phyloP scores from a whole-genome alignment of 1,140 invertebrate species.

The Trachymyrmex septentrionalis region DNA sequence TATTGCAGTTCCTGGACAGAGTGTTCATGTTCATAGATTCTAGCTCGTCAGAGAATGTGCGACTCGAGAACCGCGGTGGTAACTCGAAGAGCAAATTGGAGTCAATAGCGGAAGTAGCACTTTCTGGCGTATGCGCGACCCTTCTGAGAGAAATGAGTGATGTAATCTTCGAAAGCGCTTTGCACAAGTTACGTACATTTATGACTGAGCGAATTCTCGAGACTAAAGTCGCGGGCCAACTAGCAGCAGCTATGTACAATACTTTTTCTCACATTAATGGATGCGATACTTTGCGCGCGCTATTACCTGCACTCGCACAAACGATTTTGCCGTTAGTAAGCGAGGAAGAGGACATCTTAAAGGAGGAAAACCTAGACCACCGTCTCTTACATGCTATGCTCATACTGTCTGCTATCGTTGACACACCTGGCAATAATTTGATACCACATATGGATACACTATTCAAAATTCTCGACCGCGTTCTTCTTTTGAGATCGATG shows the following conservation, averaged over 20 bases:
- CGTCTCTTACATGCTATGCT: constrained; percentile 93
- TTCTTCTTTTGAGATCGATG: constrained; percentile 88
- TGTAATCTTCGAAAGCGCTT: constrained; percentile 88
- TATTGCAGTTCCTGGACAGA: constrained; percentile 94
- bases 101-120: constrained; percentile 86
- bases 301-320: constrained; percentile 91
- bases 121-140: constrained; percentile 87
- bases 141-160: constrained; percentile 87
- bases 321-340: constrained; percentile 87
- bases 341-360: constrained; percentile 87
- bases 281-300: constrained; percentile 89
- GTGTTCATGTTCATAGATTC: constrained; percentile 92
- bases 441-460: constrained; percentile 89
- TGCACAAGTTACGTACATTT: constrained; percentile 92
- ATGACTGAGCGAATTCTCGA: constrained; percentile 92
- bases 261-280: constrained; percentile 90
- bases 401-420: constrained; percentile 91
- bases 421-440: constrained; percentile 88
- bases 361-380: constrained; percentile 92
- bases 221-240: constrained; percentile 92
- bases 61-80: constrained; percentile 88
- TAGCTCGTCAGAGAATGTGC: constrained; percentile 89
- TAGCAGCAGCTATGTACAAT: constrained; percentile 89
- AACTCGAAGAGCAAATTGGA: constrained; percentile 87
- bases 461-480: constrained; percentile 88